Base-by-base conservation (phyloP, 2,797 vertebrate genomes). In the Mastacembelus armatus region DNA sequence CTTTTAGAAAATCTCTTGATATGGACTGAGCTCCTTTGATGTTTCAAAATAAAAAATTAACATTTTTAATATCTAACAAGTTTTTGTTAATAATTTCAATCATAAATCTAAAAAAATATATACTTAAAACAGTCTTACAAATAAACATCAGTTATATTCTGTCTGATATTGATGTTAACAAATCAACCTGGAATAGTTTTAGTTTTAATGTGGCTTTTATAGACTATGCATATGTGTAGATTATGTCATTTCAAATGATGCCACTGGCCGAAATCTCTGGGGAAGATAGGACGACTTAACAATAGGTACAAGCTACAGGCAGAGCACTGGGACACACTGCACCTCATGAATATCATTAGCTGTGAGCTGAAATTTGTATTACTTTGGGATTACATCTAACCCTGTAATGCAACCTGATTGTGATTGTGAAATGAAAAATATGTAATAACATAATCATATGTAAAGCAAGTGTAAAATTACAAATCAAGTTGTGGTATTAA, bases 311-410 rank as follows among this genome's bases (percentile, higher is more conserved):
- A 87, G 83, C 84, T 87, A 85, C 68, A 85, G 85, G 77, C 84
- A 88, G 75, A 83, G 81, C 77, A 47, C 87, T 57, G 74, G 83
- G 86, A 80, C 78, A 85, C 64, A 12, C 80, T 36, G 73, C 67
- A 85, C 70, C 86, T 91, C 88, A 92, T 93, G 92, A 92, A 92
- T 92, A 91, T 89, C 87, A 92, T 92, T 92, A 92, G 74, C 82
- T 47, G 68, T 45, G 80, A 87, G 78, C 88, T 83, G 84, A 83
- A n/a, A 90, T 92, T 88, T 90, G 85, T 90, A 90, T 91, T 87
- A 88, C 88, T 87, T 88, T 73, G 78, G 86, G 89, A 92, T 92
- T 92, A 91, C 89, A 90, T 78, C 84, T 90, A 89, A 88, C 86
- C 89, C 85, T 71, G 76, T 84, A 92, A 89, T 84, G 74, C 85